Percentiles rank a stretch among this genome's conserved stretches.
Conservation (phyloP, 2,113 vertebrate species). For the Centropus unirufus region DNA sequence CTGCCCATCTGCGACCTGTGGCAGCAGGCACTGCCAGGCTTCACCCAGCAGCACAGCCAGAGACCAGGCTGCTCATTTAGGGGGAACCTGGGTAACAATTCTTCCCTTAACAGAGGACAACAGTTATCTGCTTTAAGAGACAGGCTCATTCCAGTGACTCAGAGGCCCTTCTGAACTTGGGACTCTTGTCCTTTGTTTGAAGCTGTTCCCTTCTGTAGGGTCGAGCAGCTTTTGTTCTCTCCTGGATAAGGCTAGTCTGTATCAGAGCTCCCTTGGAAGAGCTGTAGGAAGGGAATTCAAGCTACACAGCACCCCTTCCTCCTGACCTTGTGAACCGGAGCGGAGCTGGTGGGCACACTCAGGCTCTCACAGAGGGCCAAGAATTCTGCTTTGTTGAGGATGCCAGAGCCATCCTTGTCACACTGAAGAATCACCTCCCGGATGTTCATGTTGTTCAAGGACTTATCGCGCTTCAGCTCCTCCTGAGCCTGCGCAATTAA, state of each 20-base stretch:
- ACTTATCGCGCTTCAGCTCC: slow-evolving; percentile 47
- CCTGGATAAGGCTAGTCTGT: background rate
- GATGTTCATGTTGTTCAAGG: slow-evolving; percentile 48
- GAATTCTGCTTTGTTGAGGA: slow-evolving; percentile 66
- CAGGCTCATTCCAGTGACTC: background rate
- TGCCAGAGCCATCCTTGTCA: slow-evolving; percentile 69
- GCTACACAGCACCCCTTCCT: background rate
- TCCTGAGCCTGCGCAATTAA: slow-evolving; percentile 61
- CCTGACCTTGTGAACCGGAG: slow-evolving; percentile 74
- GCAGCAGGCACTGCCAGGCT: background rate
- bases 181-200: background rate
- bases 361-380: slow-evolving; percentile 66
- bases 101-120: background rate
- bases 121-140: background rate
- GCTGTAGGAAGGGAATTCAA: background rate
- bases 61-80: background rate
- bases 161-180: background rate
- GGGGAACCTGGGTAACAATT: background rate
- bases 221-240: background rate
- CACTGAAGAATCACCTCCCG: slow-evolving; percentile 32
- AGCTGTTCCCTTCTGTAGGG: background rate
- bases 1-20: background rate
- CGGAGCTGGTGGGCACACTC: slow-evolving; percentile 38
- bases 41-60: background rate
- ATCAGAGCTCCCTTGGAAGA: background rate